Conservation (phyloP, 2,797 vertebrate genomes). For the Fistularia commersonii region DNA sequence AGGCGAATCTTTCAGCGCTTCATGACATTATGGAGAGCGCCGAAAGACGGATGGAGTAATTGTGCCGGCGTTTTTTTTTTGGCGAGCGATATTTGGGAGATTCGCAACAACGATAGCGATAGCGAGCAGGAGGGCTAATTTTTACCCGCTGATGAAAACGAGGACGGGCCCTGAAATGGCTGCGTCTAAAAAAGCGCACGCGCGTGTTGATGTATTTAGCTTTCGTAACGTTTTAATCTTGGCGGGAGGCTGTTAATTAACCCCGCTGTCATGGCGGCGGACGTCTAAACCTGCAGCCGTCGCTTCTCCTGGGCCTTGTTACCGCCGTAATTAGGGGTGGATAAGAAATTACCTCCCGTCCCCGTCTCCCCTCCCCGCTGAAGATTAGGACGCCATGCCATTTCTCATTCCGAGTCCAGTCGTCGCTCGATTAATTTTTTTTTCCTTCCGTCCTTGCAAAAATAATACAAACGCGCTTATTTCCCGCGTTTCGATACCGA, state of each 20-base stretch:
- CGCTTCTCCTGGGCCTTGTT: conserved; percentile 71
- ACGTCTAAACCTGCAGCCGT: conserved; percentile 66
- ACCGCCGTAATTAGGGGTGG: conserved; percentile 61
- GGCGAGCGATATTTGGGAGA: conserved; percentile 36
- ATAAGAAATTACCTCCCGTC: conserved; percentile 64
- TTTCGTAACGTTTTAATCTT: conserved; percentile 72
- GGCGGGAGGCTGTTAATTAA: conserved; percentile 77
- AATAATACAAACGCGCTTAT: no score
- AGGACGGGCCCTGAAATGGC: conserved; percentile 26
- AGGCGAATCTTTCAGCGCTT: conserved; percentile 53
- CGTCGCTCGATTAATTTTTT: no score
- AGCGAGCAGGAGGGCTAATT: conserved; percentile 35
- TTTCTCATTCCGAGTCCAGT: conserved; percentile 50
- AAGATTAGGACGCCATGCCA: conserved; percentile 49
- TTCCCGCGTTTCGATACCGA: no score
- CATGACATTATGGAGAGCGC: conserved; percentile 35
- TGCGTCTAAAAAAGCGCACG: conserved; percentile 6
- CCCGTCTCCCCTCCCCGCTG: conserved; percentile 38
- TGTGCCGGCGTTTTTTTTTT: conserved; percentile 31
- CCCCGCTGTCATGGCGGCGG: conserved; percentile 68
- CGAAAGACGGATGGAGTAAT: conserved; percentile 47
- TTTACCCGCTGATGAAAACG: conserved; percentile 35
- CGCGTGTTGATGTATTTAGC: conserved; percentile 55
- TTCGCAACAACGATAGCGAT: background rate
- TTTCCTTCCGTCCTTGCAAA: no score